These are phyloP conservation scores for Pogonus chalceus DNA, from an alignment of 1,140 invertebrate species.

Conservation along the genomic window DNA sequence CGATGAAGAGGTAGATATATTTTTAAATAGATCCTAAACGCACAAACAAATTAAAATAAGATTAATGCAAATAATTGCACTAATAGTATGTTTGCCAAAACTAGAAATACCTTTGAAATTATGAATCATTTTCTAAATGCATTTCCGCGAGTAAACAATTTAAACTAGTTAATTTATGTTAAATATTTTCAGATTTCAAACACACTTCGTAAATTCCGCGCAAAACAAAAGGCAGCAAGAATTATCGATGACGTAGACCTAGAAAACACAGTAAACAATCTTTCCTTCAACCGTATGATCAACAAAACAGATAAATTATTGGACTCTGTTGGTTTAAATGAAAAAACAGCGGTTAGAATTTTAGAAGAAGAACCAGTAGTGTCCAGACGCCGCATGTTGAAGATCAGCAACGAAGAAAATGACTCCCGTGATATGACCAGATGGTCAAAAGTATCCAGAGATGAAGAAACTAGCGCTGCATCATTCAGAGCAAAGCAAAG, in stretches of 20 bases:
- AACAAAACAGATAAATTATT: conserved; percentile 45
- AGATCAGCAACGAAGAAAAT: conserved; percentile 33
- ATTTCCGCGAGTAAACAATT: neutral
- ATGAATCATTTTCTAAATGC: too few relatives aligned
- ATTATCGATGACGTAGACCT: conserved; percentile 46
- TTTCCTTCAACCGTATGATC: conserved; percentile 42
- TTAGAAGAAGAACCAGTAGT: conserved; percentile 30
- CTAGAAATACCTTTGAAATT: too few relatives aligned
- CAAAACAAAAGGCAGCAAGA: conserved; percentile 40
- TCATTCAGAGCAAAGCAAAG: conserved; percentile 31
- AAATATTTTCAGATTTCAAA: conserved; percentile 32
- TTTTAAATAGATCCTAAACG: too few relatives aligned
- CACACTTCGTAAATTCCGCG: conserved; percentile 40
- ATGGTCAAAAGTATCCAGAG: conserved; percentile 41
- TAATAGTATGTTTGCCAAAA: conserved; percentile 9
- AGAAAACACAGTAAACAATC: conserved; percentile 41
- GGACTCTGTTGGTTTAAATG: conserved; percentile 42
- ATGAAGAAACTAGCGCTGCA: conserved; percentile 22
- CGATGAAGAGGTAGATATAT: conserved; percentile 28
- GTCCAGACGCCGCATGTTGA: conserved; percentile 37
- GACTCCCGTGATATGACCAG: conserved; percentile 35
- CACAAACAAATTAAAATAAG: neutral
- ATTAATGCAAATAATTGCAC: neutral
- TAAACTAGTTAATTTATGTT: conserved; percentile 6
- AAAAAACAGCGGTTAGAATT: conserved; percentile 28